phyloP scores from a whole-genome alignment of 2,888 invertebrate species.

The Trachelus troglodyta region DNA sequence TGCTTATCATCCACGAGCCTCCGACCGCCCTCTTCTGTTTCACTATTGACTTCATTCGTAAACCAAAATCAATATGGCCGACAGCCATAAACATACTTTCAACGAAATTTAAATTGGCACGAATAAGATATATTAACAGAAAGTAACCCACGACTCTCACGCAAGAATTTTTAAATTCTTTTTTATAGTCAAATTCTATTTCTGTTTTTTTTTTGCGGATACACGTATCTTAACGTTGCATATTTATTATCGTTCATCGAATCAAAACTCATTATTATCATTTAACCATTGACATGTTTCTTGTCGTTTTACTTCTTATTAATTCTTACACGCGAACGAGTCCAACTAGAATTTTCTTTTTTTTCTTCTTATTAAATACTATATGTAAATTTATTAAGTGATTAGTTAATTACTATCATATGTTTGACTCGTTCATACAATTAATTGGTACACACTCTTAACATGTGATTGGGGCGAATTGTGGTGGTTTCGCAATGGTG shows the following conservation, averaged over 20 bases:
- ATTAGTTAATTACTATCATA: background rate
- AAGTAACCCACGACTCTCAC: background rate
- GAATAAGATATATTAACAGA: background rate
- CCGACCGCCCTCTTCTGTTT: background rate
- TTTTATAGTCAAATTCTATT: background rate
- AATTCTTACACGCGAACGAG: background rate
- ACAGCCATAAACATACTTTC: background rate
- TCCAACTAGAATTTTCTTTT: background rate
- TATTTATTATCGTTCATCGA: background rate
- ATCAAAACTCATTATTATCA: background rate
- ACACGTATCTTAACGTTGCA: background rate
- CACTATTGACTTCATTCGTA: background rate
- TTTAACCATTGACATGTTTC: background rate
- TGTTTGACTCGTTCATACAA: constrained; percentile 27
- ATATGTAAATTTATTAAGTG: background rate
- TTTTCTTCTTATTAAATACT: background rate
- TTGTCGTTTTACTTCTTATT: background rate
- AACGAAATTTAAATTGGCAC: background rate
- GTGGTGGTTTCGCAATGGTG: constrained; percentile 29
- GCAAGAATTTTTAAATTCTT: background rate
- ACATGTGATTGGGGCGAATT: constrained; percentile 32
- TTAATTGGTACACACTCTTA: constrained; percentile 26
- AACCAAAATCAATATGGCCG: background rate
- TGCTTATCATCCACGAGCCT: background rate
- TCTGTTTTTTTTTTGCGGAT: background rate